Conservation (phyloP, 2,888 invertebrate genomes). For the Cybosia mesomella region DNA sequence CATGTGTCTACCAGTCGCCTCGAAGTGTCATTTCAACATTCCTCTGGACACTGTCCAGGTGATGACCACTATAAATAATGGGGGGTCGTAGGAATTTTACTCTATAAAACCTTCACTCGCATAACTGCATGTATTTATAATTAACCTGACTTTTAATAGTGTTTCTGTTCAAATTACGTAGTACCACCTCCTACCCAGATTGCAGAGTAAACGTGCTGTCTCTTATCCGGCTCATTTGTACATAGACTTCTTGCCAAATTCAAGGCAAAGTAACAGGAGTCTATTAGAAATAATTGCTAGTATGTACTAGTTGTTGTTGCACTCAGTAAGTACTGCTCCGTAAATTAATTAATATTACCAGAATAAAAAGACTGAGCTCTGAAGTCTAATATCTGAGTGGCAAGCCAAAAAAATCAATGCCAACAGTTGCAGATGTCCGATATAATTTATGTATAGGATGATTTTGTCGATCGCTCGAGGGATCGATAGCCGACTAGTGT, state of each 20-base stretch:
- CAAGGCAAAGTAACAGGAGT: neutral
- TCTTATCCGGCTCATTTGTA: neutral
- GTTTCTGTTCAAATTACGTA: constrained; percentile 17
- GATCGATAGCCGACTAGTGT: constrained; percentile 17
- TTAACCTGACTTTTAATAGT: constrained; percentile 22
- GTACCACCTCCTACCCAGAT: neutral
- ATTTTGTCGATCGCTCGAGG: constrained; percentile 31
- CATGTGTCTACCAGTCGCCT: constrained; percentile 56
- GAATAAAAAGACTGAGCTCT: neutral
- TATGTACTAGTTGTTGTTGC: neutral
- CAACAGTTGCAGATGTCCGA: constrained; percentile 42
- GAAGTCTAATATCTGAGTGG: constrained; percentile 33
- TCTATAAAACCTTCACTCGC: constrained; percentile 41
- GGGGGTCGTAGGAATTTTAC: constrained; percentile 44
- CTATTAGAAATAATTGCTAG: neutral
- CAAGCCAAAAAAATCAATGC: constrained; percentile 50
- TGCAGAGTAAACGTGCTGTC: neutral
- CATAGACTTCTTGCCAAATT: neutral
- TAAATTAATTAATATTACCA: neutral
- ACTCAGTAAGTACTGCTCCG: neutral
- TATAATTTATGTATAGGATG: constrained; percentile 29
- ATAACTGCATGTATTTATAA: constrained; percentile 27
- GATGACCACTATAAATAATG: constrained; percentile 67
- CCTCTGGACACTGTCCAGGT: constrained; percentile 79
- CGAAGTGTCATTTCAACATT: constrained; percentile 68